phyloP scores from a whole-genome alignment of 2,113 vertebrate genomes.

The Scartelaos histophorus region DNA sequence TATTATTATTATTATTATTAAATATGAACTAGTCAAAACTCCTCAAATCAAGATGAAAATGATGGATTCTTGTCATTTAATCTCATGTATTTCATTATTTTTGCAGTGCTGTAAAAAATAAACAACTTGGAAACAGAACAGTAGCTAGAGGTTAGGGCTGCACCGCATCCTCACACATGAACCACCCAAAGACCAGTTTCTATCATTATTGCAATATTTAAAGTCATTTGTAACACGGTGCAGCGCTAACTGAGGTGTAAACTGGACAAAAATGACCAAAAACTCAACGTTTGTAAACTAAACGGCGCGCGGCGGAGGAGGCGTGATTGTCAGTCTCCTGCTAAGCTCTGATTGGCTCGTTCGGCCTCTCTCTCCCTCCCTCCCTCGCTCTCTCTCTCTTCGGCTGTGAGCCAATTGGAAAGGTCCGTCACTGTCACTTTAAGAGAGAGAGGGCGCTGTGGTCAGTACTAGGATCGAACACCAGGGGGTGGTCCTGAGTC shows the following conservation, averaged over 20 bases:
- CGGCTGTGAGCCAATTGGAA: slow-evolving; percentile 62
- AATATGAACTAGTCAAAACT: not conserved
- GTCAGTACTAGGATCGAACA: slow-evolving; percentile 88
- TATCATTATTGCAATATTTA: slow-evolving; percentile 7
- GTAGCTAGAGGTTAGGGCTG: not conserved
- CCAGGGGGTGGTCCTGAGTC: slow-evolving; percentile 95
- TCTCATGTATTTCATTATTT: not conserved
- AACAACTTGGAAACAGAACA: slow-evolving; percentile 7
- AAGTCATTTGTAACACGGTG: not conserved
- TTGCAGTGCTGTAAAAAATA: not conserved
- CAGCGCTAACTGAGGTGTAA: not conserved
- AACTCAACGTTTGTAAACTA: slow-evolving; percentile 53
- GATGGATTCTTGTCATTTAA: not conserved
- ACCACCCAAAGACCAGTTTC: not conserved
- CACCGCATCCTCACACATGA: not conserved
- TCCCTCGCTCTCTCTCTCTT: slow-evolving; percentile 64
- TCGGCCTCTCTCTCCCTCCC: slow-evolving; percentile 67
- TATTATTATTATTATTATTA: no score
- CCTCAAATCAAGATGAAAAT: not conserved
- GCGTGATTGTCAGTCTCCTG: slow-evolving; percentile 98
- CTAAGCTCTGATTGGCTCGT: slow-evolving; percentile 85
- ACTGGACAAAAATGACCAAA: not conserved
- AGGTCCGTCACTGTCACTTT: slow-evolving; percentile 60
- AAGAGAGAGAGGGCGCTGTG: slow-evolving; percentile 35
- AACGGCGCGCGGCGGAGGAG: slow-evolving; percentile 62